Evolutionary conservation across 2,888 invertebrate genomes (phyloP), one percentile per base, ranked within the genome.

Genomic region (Conchocele bisecta): DNA sequence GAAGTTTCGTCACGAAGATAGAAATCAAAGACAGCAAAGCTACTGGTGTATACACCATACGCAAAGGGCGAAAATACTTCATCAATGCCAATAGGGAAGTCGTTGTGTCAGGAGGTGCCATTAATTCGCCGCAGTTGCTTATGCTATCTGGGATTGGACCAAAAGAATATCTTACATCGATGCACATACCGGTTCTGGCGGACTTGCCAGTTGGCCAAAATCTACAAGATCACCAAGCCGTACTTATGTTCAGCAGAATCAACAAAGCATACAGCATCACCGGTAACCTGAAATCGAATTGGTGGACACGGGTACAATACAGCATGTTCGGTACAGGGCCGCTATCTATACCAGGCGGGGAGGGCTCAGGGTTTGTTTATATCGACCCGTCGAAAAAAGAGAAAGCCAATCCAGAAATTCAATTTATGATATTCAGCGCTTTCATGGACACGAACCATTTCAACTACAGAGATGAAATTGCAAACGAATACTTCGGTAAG

Each of bases 81-180:
- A 79, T 85, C 2, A 60, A 74, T 60, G 82, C 85, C 31, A 61
- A 66, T 41, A 76, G 80, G 67, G 85, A 86, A 71, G 86, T 89
- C 22, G 84, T 88, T 29, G 75, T 90, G 22, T 86, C 87, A 31
- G 90, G 89, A 4, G 91, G 91, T 5, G 80, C 88, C 24, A 84
- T 91, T 15, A 89, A 87, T 54, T 86, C 89, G 3, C 89, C 91
- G 3, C 86, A 89, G 37, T 72, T 57, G 29, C 29, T 64, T 20
- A 64, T 64, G 64, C 28, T 64, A 22, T 56, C 56, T 29, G 64
- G 64, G 20, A 28, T 64, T 5, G 64, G 64, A 9, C 64, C 64
- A 3, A 48, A 68, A 20, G 79, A 84, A 17, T 87, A 90, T 33
- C 83, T 91, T 9, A 75, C 88, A 44, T 78, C 83, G 22, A 70